A percentile compares a stretch with the other conserved stretches of the same genome.
Evolutionary conservation across 1,140 invertebrate species (phyloP).

Genomic region (Drosophila parabipectinata): DNA sequence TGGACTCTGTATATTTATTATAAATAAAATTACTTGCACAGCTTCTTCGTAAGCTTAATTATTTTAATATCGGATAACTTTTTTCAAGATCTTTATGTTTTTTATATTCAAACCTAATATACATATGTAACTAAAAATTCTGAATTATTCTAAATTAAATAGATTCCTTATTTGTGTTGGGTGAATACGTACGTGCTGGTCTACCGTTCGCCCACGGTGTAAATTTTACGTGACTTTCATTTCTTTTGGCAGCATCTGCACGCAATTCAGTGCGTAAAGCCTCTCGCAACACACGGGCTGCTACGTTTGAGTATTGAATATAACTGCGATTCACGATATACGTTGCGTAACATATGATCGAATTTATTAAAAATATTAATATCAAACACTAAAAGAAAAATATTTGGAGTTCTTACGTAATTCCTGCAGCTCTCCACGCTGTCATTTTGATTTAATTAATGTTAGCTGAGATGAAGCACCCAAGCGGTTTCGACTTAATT

Average conservation of each 20-base stretch:
- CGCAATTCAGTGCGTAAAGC: constrained; percentile 90
- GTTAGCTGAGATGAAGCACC: too few species aligned
- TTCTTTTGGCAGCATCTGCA: constrained; percentile 90
- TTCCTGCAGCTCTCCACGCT: constrained; percentile 87
- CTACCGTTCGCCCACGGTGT: constrained; percentile 94
- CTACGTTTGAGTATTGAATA: constrained; percentile 96
- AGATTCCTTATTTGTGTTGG: constrained; percentile 26
- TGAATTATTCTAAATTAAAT: not conserved
- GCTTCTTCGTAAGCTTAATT: too few species aligned
- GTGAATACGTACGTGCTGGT: constrained; percentile 89
- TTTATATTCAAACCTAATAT: not conserved
- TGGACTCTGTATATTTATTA: too few species aligned
- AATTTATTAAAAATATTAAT: constrained; percentile 18
- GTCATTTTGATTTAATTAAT: constrained; percentile 84
- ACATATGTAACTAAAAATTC: not conserved
- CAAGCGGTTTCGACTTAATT: too few species aligned
- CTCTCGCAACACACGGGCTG: constrained; percentile 91
- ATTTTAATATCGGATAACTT: too few species aligned
- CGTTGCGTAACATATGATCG: constrained; percentile 58
- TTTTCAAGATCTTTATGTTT: too few species aligned
- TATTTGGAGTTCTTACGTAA: constrained; percentile 85
- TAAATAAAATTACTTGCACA: too few species aligned
- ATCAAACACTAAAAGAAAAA: constrained; percentile 7
- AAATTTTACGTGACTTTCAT: constrained; percentile 90
- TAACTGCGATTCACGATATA: constrained; percentile 87